Evolutionary conservation across 2,888 invertebrate species (phyloP).

Genomic region (Mellilla xanthometata): DNA sequence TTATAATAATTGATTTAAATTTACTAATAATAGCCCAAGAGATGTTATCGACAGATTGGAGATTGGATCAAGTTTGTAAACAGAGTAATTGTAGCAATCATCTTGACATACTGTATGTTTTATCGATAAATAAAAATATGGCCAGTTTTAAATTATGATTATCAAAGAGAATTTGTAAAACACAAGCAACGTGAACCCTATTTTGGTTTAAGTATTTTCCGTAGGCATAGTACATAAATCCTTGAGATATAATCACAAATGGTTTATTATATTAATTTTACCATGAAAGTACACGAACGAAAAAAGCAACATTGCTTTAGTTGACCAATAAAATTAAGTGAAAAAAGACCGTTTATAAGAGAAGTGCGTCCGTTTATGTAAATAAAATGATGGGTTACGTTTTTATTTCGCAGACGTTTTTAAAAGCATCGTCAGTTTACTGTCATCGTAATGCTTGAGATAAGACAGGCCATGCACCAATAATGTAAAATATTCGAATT

Average conservation of each 20-base stretch:
- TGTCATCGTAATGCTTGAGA: conserved; percentile 6
- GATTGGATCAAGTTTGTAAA: conserved; percentile 59
- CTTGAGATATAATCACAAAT: conserved; percentile 21
- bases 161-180: no score
- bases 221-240: conserved; percentile 10
- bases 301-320: conserved; percentile 12
- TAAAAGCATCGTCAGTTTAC: neutral
- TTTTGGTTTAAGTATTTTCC: conserved; percentile 6
- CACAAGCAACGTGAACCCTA: neutral
- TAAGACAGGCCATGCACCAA: conserved; percentile 12
- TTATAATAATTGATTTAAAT: conserved; percentile 79
- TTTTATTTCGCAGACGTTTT: conserved; percentile 9
- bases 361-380: neutral
- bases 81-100: conserved; percentile 51
- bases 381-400: neutral
- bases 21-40: conserved; percentile 61
- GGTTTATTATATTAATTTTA: conserved; percentile 15
- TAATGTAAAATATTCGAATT: neutral
- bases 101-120: conserved; percentile 26
- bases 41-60: conserved; percentile 54
- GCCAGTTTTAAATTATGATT: neutral
- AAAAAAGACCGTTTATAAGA: conserved; percentile 4
- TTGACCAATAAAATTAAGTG: conserved; percentile 10
- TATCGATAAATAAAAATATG: conserved; percentile 11
- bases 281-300: conserved; percentile 6